Percentiles rank a stretch among this genome's conserved stretches.
phyloP scores from a whole-genome alignment of 2,797 vertebrate genomes.

The Pseudomugil gertrudae region DNA sequence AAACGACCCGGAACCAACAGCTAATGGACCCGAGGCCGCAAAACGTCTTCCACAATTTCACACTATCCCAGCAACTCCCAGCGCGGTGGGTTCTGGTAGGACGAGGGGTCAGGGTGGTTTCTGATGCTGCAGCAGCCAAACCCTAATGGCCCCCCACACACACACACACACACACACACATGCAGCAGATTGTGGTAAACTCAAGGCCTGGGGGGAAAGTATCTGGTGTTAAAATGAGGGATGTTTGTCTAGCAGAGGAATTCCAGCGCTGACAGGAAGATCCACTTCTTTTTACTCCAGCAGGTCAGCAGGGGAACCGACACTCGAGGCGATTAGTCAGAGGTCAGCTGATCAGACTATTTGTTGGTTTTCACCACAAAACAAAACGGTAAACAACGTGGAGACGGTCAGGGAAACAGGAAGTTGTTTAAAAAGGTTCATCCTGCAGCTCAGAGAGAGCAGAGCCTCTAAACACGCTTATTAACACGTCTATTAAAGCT shows the following conservation, averaged over 20 bases:
- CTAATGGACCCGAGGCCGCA: background rate
- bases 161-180: constrained; percentile 14
- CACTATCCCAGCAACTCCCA: constrained; percentile 11
- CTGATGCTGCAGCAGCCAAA: constrained; percentile 56
- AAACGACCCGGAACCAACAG: background rate
- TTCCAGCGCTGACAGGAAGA: no score
- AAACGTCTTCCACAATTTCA: constrained; percentile 39
- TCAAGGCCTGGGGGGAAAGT: constrained; percentile 24
- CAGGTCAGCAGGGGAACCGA: background rate
- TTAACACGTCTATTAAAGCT: no score
- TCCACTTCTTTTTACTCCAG: no score
- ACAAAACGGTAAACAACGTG: no score
- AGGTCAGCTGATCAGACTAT: background rate
- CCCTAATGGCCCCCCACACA: constrained; percentile 57
- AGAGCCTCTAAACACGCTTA: no score
- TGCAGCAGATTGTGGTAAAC: constrained; percentile 37
- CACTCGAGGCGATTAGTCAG: background rate
- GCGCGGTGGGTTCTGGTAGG: constrained; percentile 27
- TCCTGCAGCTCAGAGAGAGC: no score
- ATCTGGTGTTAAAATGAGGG: constrained; percentile 27
- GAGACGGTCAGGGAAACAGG: no score
- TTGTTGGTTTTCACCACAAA: background rate
- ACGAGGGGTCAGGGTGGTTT: no score
- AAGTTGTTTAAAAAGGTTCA: background rate
- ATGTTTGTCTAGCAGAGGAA: constrained; percentile 41